phyloP scores from a whole-genome alignment of 2,888 invertebrate species.

The Cecidostiba fungosa region DNA sequence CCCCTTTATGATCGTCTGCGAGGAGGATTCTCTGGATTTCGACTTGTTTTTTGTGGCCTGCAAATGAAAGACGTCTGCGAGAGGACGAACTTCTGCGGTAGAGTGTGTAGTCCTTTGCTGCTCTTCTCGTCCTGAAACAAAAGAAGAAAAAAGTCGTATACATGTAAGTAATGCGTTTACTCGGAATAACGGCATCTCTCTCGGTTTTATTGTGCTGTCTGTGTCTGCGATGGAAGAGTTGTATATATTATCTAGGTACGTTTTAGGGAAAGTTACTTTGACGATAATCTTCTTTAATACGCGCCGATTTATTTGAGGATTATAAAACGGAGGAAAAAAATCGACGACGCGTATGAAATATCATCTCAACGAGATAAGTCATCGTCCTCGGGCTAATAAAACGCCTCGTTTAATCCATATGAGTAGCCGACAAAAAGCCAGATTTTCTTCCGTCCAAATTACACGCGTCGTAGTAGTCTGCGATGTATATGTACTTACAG shows the following conservation, averaged over 20 bases:
- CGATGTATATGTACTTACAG: neutral
- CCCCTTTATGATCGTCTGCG: slow-evolving; percentile 12
- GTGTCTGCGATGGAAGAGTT: slow-evolving; percentile 10
- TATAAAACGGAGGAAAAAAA: neutral
- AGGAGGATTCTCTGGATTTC: neutral
- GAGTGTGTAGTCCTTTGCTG: neutral
- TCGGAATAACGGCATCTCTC: slow-evolving; percentile 38
- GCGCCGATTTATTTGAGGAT: no score
- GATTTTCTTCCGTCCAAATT: neutral
- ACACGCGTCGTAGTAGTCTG: neutral
- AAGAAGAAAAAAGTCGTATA: slow-evolving; percentile 4
- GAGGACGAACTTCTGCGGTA: slow-evolving; percentile 17
- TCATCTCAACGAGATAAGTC: neutral
- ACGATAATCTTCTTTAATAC: no score
- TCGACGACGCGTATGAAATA: neutral
- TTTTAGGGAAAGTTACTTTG: no score
- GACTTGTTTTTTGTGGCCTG: slow-evolving; percentile 11
- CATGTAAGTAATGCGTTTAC: slow-evolving; percentile 48
- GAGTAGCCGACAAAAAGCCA: neutral
- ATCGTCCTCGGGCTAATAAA: neutral
- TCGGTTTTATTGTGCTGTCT: neutral
- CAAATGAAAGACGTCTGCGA: slow-evolving; percentile 15
- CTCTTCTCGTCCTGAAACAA: slow-evolving; percentile 38
- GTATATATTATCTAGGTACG: no score
- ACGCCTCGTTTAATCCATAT: neutral